These are phyloP conservation scores for Parnassius smintheus DNA, from an alignment of 2,888 invertebrate species.

Conservation along the genomic window DNA sequence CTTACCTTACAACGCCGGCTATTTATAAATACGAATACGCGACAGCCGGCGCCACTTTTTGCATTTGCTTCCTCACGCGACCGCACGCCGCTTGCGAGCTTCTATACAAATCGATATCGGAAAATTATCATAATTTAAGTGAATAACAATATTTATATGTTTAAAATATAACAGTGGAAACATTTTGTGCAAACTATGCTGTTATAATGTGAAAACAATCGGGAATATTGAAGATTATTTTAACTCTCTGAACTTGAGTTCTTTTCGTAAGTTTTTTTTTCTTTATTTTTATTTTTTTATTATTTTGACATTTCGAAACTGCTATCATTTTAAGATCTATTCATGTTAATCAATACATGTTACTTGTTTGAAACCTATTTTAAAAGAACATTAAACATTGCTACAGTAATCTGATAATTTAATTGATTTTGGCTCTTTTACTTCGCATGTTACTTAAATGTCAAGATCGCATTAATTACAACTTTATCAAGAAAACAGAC, in stretches of 20 bases:
- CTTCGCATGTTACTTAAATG: too few species aligned
- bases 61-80: slow-evolving; percentile 49
- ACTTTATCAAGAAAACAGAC: too few species aligned
- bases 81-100: slow-evolving; percentile 45
- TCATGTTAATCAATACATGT: too few species aligned
- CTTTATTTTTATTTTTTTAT: background rate
- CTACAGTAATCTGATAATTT: too few species aligned
- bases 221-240: slow-evolving; percentile 7
- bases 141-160: background rate
- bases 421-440: too few species aligned
- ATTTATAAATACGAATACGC: slow-evolving; percentile 62
- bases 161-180: background rate
- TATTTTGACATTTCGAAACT: background rate
- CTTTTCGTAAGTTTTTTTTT: slow-evolving; percentile 15
- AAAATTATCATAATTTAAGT: slow-evolving; percentile 5
- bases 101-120: slow-evolving; percentile 23
- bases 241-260: background rate
- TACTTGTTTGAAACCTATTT: too few species aligned
- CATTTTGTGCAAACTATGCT: slow-evolving; percentile 5
- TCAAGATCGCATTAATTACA: too few species aligned
- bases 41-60: slow-evolving; percentile 50
- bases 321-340: too few species aligned
- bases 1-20: slow-evolving; percentile 45
- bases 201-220: slow-evolving; percentile 21
- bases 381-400: too few species aligned